phyloP scores from a whole-genome alignment of 2,113 vertebrate genomes.

The Chrysochloris asiatica region DNA sequence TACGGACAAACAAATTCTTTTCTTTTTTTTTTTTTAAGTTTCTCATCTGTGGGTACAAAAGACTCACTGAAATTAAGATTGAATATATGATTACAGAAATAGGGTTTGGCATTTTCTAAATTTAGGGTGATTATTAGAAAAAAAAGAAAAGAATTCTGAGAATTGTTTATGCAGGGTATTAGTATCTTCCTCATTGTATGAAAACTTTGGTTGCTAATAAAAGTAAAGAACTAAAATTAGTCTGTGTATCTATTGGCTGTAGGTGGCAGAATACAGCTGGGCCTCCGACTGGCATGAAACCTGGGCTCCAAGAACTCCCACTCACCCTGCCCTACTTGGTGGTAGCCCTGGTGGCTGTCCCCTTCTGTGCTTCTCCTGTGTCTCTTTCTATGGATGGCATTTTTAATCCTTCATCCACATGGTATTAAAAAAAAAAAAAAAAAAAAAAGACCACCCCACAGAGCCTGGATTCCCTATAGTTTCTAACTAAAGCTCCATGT shows the following conservation, averaged over 20 bases:
- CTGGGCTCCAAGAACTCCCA: background rate
- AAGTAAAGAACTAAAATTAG: slow-evolving; percentile 20
- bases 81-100: no score
- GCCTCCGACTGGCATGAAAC: background rate
- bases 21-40: no score
- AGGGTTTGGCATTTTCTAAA: no score
- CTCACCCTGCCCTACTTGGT: no score
- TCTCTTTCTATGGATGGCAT: background rate
- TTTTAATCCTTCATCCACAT: background rate
- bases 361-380: background rate
- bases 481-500: background rate
- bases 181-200: background rate
- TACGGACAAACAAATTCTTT: no score
- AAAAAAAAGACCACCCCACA: background rate
- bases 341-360: no score
- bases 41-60: no score
- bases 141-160: background rate
- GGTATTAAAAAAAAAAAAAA: no score
- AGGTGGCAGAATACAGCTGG: background rate
- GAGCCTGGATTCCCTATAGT: background rate
- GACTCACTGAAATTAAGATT: no score
- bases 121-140: no score
- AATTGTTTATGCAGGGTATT: background rate
- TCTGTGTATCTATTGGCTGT: background rate
- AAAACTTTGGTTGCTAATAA: background rate